Evolutionary conservation across 2,888 invertebrate genomes (phyloP).

Genomic region (Acleris laterana): DNA sequence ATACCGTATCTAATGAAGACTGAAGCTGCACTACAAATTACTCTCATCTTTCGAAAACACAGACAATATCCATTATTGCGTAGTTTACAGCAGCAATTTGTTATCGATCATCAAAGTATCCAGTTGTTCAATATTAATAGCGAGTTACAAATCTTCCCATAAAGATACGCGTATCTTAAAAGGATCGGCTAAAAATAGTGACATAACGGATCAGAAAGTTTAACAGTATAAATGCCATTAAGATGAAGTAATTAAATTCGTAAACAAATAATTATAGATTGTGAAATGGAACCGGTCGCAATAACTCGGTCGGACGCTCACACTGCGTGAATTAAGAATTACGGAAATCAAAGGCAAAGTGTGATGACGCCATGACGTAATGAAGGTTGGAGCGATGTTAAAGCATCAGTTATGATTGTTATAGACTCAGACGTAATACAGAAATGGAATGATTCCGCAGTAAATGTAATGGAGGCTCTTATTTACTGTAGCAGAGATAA

Average conservation of each 20-base stretch:
- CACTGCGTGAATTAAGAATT: slow-evolving; percentile 30
- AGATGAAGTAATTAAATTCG: slow-evolving; percentile 46
- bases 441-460: slow-evolving; percentile 26
- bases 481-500: slow-evolving; percentile 33
- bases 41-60: slow-evolving; percentile 10
- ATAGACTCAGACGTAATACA: slow-evolving; percentile 17
- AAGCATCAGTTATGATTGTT: slow-evolving; percentile 23
- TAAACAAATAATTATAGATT: slow-evolving; percentile 44
- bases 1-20: slow-evolving; percentile 38
- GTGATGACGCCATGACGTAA: slow-evolving; percentile 31
- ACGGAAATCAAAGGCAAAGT: slow-evolving; percentile 35
- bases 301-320: slow-evolving; percentile 27
- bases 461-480: slow-evolving; percentile 24
- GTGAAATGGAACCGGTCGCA: slow-evolving; percentile 39
- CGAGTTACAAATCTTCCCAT: slow-evolving; percentile 41
- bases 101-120: slow-evolving; percentile 27
- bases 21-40: slow-evolving; percentile 31
- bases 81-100: slow-evolving; percentile 11
- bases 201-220: slow-evolving; percentile 52
- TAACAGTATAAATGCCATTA: slow-evolving; percentile 45
- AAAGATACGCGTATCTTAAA: slow-evolving; percentile 50
- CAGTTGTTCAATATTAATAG: slow-evolving; percentile 41
- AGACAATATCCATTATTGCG: slow-evolving; percentile 15
- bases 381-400: slow-evolving; percentile 27
- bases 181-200: slow-evolving; percentile 49